These are phyloP conservation scores for Proteles cristata DNA, from an alignment of 2,113 vertebrate genomes.

Conservation along the genomic window DNA sequence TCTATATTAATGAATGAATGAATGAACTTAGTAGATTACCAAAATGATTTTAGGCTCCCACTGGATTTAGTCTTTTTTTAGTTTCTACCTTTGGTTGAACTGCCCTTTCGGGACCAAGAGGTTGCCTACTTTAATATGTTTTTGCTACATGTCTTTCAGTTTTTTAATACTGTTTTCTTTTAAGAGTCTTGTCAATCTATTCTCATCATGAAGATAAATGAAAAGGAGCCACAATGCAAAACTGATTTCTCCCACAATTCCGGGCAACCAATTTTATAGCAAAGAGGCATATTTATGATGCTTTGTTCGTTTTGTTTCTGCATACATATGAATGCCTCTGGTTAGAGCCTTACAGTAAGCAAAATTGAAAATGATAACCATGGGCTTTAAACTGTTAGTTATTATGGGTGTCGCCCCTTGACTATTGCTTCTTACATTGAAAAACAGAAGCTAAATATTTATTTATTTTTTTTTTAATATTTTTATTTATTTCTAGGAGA, in stretches of 20 bases:
- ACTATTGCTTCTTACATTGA: not conserved
- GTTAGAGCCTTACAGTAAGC: not conserved
- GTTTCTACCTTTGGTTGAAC: not conserved
- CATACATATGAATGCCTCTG: not conserved
- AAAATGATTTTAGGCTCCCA: not conserved
- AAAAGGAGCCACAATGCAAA: not conserved
- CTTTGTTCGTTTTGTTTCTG: not conserved
- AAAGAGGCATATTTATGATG: not conserved
- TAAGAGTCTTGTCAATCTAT: not conserved
- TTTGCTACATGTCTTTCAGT: not conserved
- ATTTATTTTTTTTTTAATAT: too few species aligned
- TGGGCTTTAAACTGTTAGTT: not conserved
- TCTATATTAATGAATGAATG: not conserved
- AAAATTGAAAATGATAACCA: not conserved
- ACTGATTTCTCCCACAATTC: not conserved
- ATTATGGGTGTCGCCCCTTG: accelerated
- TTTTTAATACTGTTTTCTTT: not conserved
- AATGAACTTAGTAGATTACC: not conserved
- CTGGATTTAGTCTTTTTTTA: not conserved
- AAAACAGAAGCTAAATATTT: not conserved
- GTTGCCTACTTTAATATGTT: not conserved
- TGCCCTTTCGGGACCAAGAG: not conserved
- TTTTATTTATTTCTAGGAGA: too few species aligned
- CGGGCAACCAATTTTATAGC: not conserved
- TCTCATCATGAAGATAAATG: not conserved